Evolutionary conservation across 1,140 invertebrate species (phyloP).

Genomic region (Paramacrobiotus metropolitanus): DNA sequence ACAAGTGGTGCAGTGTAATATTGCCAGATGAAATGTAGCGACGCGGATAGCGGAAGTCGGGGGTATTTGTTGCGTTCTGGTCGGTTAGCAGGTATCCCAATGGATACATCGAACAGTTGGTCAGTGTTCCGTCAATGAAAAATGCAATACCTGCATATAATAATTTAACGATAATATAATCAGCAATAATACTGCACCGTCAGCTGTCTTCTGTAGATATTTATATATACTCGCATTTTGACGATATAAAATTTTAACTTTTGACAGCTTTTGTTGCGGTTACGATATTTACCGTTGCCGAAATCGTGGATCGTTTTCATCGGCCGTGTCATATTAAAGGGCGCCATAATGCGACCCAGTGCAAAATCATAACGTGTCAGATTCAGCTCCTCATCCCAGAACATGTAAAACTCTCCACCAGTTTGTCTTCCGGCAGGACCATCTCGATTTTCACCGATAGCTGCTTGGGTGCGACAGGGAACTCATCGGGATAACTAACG

Average conservation of each 20-base stretch:
- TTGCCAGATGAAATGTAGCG: no score
- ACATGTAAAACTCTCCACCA: background rate
- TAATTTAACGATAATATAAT: background rate
- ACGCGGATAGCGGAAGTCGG: no score
- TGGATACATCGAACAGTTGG: background rate
- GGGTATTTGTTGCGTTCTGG: no score
- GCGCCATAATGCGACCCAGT: background rate
- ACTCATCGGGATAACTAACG: background rate
- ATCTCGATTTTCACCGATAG: background rate
- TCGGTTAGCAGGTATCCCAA: background rate
- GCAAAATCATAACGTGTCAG: background rate
- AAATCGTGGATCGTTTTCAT: background rate
- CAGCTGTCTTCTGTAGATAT: no score
- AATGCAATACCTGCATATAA: background rate
- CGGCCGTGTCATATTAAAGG: background rate
- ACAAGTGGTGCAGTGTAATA: background rate
- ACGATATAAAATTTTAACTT: no score
- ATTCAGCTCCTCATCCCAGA: constrained; percentile 5
- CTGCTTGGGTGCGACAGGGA: background rate
- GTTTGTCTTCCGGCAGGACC: background rate
- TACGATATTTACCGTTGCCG: background rate
- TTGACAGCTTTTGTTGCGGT: no score
- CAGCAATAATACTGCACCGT: background rate
- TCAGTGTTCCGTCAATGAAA: background rate
- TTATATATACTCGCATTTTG: no score